Conservation (phyloP, 2,113 vertebrate species). For the Poeciliopsis prolifica region DNA sequence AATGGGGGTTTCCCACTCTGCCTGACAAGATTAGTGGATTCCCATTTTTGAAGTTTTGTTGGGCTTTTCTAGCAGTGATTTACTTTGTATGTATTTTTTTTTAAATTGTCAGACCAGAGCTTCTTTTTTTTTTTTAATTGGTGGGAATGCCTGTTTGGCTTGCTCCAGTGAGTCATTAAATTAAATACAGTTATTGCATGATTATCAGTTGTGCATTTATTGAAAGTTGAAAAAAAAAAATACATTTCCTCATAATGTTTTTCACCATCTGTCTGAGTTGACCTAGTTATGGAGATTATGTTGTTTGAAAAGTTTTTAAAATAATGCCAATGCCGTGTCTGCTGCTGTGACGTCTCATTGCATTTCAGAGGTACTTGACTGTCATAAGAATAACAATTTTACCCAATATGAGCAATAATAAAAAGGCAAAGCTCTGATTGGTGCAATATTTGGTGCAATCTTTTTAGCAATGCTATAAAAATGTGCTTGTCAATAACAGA, state of each 20-base stretch:
- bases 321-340: neutral
- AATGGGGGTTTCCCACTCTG: slow-evolving; percentile 61
- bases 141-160: too few species aligned
- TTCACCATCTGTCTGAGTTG: neutral
- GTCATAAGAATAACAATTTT: neutral
- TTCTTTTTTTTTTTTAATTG: neutral
- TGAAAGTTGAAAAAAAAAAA: too few species aligned
- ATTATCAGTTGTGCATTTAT: neutral
- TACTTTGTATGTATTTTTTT: neutral
- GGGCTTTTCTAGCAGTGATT: slow-evolving; percentile 21
- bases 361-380: neutral
- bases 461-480: neutral
- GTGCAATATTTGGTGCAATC: too few species aligned
- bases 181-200: neutral
- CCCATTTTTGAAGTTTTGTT: slow-evolving; percentile 35
- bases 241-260: neutral
- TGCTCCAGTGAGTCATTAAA: neutral
- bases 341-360: too few species aligned
- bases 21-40: slow-evolving; percentile 59
- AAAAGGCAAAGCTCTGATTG: neutral
- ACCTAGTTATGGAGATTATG: neutral
- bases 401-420: neutral
- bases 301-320: neutral
- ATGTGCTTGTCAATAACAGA: too few species aligned
- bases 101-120: slow-evolving; percentile 11